Conservation (phyloP, 2,113 vertebrate species). For the Phyllopteryx taeniolatus region DNA sequence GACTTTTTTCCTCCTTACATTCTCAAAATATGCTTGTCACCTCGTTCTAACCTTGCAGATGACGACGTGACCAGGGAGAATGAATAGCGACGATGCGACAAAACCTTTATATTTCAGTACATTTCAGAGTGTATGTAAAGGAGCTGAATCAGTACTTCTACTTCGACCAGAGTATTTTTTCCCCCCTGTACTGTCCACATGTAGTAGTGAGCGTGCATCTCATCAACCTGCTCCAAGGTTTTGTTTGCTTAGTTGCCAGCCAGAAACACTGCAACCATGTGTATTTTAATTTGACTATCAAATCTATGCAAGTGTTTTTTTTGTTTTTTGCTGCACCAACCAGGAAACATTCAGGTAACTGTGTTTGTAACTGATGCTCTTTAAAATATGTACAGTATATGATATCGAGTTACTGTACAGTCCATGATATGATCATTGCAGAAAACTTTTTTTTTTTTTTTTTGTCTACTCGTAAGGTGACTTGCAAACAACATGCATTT, state of each 20-base stretch:
- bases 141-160: background rate
- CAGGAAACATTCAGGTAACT: constrained; percentile 24
- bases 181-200: background rate
- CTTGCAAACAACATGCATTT: background rate
- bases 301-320: constrained; percentile 63
- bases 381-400: background rate
- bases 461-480: background rate
- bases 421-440: background rate
- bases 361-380: constrained; percentile 2
- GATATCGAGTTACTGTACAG: background rate
- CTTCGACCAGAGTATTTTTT: too few species aligned
- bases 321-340: constrained; percentile 33
- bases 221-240: background rate
- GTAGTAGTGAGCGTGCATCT: background rate
- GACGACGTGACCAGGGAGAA: too few species aligned
- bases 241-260: constrained; percentile 22
- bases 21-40: background rate
- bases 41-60: too few species aligned
- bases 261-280: constrained; percentile 23
- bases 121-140: background rate
- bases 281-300: constrained; percentile 65
- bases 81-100: too few species aligned
- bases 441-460: background rate
- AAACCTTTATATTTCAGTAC: too few species aligned
- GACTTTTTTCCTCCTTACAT: background rate